Conservation (phyloP, 2,888 invertebrate species). For the Polymixis lichenea region DNA sequence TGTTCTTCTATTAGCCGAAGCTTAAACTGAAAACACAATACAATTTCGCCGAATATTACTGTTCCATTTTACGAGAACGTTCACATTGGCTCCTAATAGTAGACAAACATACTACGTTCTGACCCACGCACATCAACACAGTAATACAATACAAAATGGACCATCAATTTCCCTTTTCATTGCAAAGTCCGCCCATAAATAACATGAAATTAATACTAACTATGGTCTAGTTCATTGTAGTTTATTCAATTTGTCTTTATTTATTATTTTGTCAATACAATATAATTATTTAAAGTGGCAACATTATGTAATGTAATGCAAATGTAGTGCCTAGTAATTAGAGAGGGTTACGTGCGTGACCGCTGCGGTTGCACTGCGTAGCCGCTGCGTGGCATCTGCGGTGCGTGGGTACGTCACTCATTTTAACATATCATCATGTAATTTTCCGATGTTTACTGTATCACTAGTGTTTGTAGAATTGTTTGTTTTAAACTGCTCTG, state of each 20-base stretch:
- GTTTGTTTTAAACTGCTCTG: constrained; percentile 8
- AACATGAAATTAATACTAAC: constrained; percentile 28
- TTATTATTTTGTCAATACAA: neutral
- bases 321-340: constrained; percentile 57
- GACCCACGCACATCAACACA: neutral
- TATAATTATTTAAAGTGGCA: constrained; percentile 51
- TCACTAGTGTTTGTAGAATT: constrained; percentile 5
- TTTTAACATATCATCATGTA: constrained; percentile 45
- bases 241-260: constrained; percentile 52
- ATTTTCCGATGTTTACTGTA: constrained; percentile 32
- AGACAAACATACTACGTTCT: constrained; percentile 6
- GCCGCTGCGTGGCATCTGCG: constrained; percentile 45
- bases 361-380: constrained; percentile 43
- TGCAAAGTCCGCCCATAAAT: constrained; percentile 20
- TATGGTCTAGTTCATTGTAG: constrained; percentile 15
- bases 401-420: constrained; percentile 23
- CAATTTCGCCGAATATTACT: constrained; percentile 27
- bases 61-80: constrained; percentile 25
- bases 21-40: constrained; percentile 28
- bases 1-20: neutral
- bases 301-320: constrained; percentile 53
- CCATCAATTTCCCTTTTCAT: constrained; percentile 30
- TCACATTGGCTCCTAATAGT: constrained; percentile 4
- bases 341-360: constrained; percentile 33
- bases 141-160: constrained; percentile 13